These are phyloP conservation scores for Butorides virescens DNA, from an alignment of 2,113 vertebrate species.

Conservation along the genomic window DNA sequence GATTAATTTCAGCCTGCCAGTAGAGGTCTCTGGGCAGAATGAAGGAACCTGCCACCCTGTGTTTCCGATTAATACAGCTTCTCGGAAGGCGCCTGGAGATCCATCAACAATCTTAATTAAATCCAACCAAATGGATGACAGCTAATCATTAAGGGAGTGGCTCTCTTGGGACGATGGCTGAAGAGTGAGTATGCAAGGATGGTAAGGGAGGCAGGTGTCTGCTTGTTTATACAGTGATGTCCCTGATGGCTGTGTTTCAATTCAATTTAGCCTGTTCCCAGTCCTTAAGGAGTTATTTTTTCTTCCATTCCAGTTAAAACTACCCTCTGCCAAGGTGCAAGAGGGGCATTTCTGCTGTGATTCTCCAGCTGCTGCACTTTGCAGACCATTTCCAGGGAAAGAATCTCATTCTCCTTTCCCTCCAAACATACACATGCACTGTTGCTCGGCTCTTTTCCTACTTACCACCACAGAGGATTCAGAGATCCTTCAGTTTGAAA, in stretches of 20 bases:
- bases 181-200: background rate
- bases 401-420: background rate
- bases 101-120: slow-evolving; percentile 26
- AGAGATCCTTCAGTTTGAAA: background rate
- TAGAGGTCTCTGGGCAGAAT: background rate
- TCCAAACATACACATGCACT: background rate
- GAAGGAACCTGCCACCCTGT: background rate
- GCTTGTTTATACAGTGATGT: background rate
- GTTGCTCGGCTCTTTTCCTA: background rate
- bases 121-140: background rate
- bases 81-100: slow-evolving; percentile 17
- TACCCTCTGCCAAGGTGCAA: background rate
- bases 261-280: background rate
- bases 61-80: background rate
- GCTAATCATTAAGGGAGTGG: background rate
- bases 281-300: background rate
- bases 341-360: background rate
- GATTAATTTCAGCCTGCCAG: slow-evolving; percentile 31
- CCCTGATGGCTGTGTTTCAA: background rate
- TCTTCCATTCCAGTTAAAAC: background rate
- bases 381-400: background rate
- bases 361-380: background rate
- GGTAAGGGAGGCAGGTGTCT: background rate
- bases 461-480: background rate
- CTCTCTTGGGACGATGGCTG: background rate